phyloP scores from a whole-genome alignment of 2,888 invertebrate species.

The Heterodera filipjevi region DNA sequence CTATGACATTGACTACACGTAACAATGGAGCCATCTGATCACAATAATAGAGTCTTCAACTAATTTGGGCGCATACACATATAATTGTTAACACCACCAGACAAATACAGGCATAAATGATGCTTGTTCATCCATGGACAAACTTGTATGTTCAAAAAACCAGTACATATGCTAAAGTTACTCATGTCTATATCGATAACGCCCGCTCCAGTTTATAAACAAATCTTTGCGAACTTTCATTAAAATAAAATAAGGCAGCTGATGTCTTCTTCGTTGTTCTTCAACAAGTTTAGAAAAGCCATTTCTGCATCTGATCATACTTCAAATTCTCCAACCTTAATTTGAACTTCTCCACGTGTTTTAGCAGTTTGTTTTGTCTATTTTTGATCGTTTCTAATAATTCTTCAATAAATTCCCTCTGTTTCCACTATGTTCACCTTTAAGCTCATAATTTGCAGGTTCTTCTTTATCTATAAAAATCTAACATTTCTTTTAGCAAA shows the following conservation, averaged over 20 bases:
- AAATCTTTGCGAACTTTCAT: background rate
- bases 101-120: constrained; percentile 26
- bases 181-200: background rate
- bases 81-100: constrained; percentile 24
- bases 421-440: no score
- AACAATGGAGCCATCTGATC: constrained; percentile 30
- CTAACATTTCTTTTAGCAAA: no score
- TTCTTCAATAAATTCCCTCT: no score
- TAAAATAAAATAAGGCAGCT: background rate
- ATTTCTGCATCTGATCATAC: background rate
- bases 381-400: no score
- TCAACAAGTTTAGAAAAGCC: background rate
- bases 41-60: constrained; percentile 28
- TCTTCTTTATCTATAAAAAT: no score
- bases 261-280: background rate
- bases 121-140: background rate
- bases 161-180: background rate
- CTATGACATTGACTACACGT: constrained; percentile 27
- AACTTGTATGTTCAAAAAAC: background rate
- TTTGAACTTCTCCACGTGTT: background rate
- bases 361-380: no score
- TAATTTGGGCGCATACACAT: constrained; percentile 34
- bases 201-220: background rate
- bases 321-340: background rate
- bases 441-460: no score